Evolutionary conservation across 2,888 invertebrate genomes (phyloP), one percentile per base, ranked within the genome.

Genomic region (Sinhomidia bicolor): DNA sequence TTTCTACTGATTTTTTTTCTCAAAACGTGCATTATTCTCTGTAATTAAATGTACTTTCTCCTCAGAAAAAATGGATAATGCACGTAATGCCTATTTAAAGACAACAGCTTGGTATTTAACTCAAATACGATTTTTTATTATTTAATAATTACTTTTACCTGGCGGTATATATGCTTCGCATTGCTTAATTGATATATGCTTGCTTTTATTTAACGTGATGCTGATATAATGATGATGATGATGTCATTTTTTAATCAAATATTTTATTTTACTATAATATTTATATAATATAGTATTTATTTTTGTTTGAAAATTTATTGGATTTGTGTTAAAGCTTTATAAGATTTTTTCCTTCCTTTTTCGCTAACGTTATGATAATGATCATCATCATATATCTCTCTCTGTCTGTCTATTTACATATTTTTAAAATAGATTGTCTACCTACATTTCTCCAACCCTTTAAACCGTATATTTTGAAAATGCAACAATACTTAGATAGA

Each of bases 61-160:
- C 10, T 60, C 26, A 60, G 60, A 60, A 60, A n/a, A 14, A 14
- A 20, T 60, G 26, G 1, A 32, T 32, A 65, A 65, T 65, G 65
- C 65, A 65, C 65, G 36, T 65, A 36, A 32, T 65, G 65, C n/a
- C 26, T 60, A 60, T 60, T 14, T 26, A 26, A 23, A 60, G 23
- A 14, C 60, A 60, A 57, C 23, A 36, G 36, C n/a, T n/a, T 57
- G 4, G 17, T 57, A 54, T 26, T 23, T 14, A 60, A 60, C 60
- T 60, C 60, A 54, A 60, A 60, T 47, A 14, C 26, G 26, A 12
- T 10, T 5, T 26, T 26, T 12, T n/a, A n/a, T n/a, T n/a, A n/a
- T n/a, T n/a, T n/a, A n/a, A n/a, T n/a, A 26, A 60, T 9, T 9
- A 5, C 23, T 60, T 17, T 10, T 60, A 26, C 12, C 60, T 60